A percentile compares a stretch with the other conserved stretches of the same genome.
Evolutionary conservation across 2,888 invertebrate genomes (phyloP).

Genomic region (Ophioninae sp.): DNA sequence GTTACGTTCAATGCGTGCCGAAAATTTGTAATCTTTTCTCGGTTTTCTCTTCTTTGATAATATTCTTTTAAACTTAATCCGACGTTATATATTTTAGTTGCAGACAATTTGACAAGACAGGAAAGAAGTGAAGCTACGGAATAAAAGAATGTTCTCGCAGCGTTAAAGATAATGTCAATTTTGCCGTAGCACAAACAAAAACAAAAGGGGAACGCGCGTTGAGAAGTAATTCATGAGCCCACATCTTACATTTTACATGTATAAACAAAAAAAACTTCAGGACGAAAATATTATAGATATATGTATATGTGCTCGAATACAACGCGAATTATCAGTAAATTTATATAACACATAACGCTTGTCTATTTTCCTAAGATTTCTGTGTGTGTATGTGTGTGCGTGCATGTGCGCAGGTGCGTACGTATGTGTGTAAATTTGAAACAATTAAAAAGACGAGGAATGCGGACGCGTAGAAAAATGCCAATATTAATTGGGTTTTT

Average conservation of each 20-base stretch:
- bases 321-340: constrained; percentile 73
- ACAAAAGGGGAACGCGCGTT: constrained; percentile 40
- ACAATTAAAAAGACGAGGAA: constrained; percentile 45
- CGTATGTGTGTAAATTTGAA: constrained; percentile 36
- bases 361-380: constrained; percentile 73
- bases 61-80: constrained; percentile 32
- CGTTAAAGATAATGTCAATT: constrained; percentile 73
- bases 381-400: constrained; percentile 25
- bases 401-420: not conserved
- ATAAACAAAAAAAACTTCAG: constrained; percentile 46
- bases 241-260: constrained; percentile 56
- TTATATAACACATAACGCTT: constrained; percentile 72
- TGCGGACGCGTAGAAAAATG: constrained; percentile 35
- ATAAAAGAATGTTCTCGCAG: constrained; percentile 66
- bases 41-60: constrained; percentile 33
- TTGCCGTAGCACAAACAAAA: constrained; percentile 66
- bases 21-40: constrained; percentile 43
- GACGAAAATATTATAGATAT: constrained; percentile 72
- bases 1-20: constrained; percentile 64
- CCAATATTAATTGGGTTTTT: constrained; percentile 17
- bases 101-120: constrained; percentile 63
- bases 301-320: constrained; percentile 74
- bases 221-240: constrained; percentile 55
- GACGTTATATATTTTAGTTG: constrained; percentile 40
- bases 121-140: constrained; percentile 45